Conservation (phyloP, 2,113 vertebrate genomes). For the Ellobius talpinus region DNA sequence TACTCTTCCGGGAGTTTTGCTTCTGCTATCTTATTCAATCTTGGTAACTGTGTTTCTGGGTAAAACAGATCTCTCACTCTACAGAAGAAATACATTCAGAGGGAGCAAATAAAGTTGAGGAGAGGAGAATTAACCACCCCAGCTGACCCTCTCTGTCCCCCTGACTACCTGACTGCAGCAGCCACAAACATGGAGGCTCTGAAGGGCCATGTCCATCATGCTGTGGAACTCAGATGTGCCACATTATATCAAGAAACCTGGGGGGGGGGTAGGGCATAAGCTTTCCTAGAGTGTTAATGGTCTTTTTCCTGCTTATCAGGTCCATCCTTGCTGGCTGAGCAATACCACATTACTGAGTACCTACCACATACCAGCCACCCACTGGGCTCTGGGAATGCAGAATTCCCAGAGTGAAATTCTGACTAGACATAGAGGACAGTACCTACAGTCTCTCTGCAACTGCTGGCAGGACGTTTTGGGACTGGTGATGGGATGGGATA, state of each 20-base stretch:
- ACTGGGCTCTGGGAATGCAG: not conserved
- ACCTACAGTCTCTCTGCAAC: not conserved
- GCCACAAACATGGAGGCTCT: not conserved
- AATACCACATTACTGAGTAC: not conserved
- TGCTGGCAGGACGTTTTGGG: not conserved
- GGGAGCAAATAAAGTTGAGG: not conserved
- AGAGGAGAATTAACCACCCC: not conserved
- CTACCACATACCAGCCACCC: not conserved
- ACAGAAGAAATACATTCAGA: not conserved
- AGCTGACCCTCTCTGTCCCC: not conserved
- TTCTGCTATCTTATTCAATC: not conserved
- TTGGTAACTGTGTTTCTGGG: not conserved
- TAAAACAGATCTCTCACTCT: not conserved
- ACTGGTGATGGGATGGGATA: not conserved
- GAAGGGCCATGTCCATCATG: not conserved
- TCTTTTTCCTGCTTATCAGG: not conserved
- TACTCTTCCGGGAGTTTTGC: not conserved
- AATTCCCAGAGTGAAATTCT: not conserved
- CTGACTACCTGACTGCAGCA: not conserved
- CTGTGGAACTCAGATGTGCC: not conserved
- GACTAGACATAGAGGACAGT: not conserved
- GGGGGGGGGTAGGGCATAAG: not conserved
- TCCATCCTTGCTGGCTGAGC: not conserved
- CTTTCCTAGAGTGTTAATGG: too few relatives aligned
- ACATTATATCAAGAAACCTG: not conserved